Conservation (phyloP, 2,888 invertebrate species). For the Tenthredo notha region DNA sequence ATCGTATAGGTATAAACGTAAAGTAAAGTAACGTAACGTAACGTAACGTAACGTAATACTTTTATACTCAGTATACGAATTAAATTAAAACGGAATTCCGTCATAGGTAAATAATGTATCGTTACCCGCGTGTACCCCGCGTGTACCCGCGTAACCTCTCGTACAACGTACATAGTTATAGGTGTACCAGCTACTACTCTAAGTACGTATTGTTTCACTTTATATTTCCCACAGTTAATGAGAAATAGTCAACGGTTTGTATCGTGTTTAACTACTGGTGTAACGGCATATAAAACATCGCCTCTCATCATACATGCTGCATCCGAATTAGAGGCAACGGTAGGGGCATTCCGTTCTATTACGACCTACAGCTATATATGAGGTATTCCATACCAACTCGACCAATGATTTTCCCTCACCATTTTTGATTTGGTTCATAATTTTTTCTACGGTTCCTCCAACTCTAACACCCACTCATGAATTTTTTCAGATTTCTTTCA, state of each 20-base stretch:
- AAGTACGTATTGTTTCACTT: constrained; percentile 23
- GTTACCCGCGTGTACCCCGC: background rate
- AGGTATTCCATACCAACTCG: no score
- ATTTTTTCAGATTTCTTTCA: no score
- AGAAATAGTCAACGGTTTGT: constrained; percentile 45
- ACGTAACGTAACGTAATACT: background rate
- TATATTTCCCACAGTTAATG: constrained; percentile 50
- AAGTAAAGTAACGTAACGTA: background rate
- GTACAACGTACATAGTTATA: no score
- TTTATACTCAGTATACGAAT: background rate
- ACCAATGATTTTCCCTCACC: no score
- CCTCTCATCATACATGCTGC: background rate
- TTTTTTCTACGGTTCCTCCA: no score
- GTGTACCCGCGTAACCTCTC: no score
- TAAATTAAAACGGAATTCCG: constrained; percentile 37
- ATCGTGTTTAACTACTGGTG: constrained; percentile 29
- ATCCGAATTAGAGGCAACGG: background rate
- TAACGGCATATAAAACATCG: constrained; percentile 34
- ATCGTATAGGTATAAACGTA: background rate
- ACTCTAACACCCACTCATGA: no score
- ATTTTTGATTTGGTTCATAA: no score
- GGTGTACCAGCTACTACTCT: no score
- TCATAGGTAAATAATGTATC: constrained; percentile 23
- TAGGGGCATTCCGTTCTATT: background rate
- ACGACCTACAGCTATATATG: background rate